Evolutionary conservation across 2,888 invertebrate genomes (phyloP), one percentile per base, ranked within the genome.

Genomic region (Macrosiphum euphorbiae): DNA sequence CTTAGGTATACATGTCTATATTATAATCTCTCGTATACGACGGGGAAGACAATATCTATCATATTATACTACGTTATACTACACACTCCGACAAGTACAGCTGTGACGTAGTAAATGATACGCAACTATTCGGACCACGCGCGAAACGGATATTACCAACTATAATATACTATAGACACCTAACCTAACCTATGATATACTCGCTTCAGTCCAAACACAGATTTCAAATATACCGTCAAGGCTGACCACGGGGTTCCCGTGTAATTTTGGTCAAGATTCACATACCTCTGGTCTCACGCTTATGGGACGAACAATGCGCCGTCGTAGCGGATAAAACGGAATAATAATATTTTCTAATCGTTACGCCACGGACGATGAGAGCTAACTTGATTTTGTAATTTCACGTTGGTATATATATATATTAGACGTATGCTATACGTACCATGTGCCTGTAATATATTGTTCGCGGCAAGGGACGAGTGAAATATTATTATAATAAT

Each of bases 261-360:
- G 94, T 44, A 35, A 90, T 90, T 94, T 93, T 50, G 94, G 90
- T 84, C 58, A 47, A 50, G 90, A 90, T 94, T 94, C 94, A 94
- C 94, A 94, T 90, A 52, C 85, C 90, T 90, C 90, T 52, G 67
- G 90, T 90, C 94, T 41, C 94, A 94, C 94, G 93, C 92, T 84
- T 61, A 55, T 55, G 50, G 61, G 84, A 90, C 58, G 44, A 90
- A 94, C 89, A 90, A 93, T 93, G 52, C 78, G 52, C n/a, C 20
- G 67, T 20, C 11, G 67, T 13, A 28, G 20, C 78, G 20, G 88
- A 88, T 88, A 67, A 88, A 52, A 88, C 35, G 55, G 78, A 88
- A 85, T 88, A 50, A 50, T 28, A 78, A 13, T 88, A 35, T 86
- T 88, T 92, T 88, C 47, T 26, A 88, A 88, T 88, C 16, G 89